A percentile compares a stretch with the other conserved stretches of the same genome.
These are phyloP conservation scores for Dynastes maya DNA, from an alignment of 2,888 invertebrate species.

Conservation along the genomic window DNA sequence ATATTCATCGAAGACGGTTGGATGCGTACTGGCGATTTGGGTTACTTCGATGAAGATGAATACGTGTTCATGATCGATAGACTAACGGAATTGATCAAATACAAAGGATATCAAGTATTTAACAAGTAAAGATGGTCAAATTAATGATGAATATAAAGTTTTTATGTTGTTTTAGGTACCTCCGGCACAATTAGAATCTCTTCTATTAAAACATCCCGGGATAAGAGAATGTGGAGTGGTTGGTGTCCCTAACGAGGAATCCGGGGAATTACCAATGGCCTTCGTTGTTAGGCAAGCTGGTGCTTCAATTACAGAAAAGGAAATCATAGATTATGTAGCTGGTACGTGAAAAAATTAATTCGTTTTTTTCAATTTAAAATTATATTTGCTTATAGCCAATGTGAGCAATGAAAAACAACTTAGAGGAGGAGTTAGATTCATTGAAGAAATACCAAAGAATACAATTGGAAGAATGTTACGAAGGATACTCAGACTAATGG, in stretches of 20 bases:
- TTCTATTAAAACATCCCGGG: slow-evolving; percentile 80
- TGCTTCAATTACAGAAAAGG: slow-evolving; percentile 70
- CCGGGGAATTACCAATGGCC: slow-evolving; percentile 85
- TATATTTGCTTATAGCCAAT: slow-evolving; percentile 63
- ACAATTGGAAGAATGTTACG: slow-evolving; percentile 72
- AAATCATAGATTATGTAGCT: slow-evolving; percentile 69
- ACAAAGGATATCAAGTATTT: slow-evolving; percentile 39
- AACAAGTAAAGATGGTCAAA: not conserved
- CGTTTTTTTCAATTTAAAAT: not conserved
- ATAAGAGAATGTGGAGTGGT: slow-evolving; percentile 88
- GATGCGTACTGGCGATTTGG: slow-evolving; percentile 79
- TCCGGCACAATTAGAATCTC: slow-evolving; percentile 89
- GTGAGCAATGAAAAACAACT: slow-evolving; percentile 83
- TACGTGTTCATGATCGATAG: slow-evolving; percentile 80
- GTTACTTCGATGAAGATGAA: slow-evolving; percentile 75
- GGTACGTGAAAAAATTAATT: slow-evolving; percentile 47
- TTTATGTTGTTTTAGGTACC: slow-evolving; percentile 78
- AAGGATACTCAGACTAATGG: slow-evolving; percentile 62
- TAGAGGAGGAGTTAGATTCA: slow-evolving; percentile 76
- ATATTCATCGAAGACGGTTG: slow-evolving; percentile 79
- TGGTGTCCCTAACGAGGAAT: slow-evolving; percentile 81
- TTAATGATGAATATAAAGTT: not conserved
- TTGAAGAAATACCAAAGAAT: slow-evolving; percentile 72
- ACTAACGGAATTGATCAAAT: slow-evolving; percentile 84
- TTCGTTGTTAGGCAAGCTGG: slow-evolving; percentile 80